These are phyloP conservation scores for Caenorhabditis uteleia DNA, from an alignment of 2,888 invertebrate genomes.

Conservation along the genomic window DNA sequence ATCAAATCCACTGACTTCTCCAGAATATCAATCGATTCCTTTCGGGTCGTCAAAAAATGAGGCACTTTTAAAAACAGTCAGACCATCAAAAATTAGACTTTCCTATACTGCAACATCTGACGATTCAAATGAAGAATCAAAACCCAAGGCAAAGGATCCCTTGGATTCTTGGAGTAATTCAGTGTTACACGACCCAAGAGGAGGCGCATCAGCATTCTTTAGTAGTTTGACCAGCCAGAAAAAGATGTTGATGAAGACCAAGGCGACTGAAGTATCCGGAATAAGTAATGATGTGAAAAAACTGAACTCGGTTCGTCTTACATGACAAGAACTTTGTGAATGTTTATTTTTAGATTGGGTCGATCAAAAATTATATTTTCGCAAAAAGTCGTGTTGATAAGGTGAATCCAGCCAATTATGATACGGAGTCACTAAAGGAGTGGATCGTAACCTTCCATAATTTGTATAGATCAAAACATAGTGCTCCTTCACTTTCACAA, in stretches of 20 bases:
- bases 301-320: not conserved
- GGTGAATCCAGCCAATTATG: constrained; percentile 33
- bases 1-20: constrained; percentile 15
- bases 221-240: constrained; percentile 20
- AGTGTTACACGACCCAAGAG: constrained; percentile 13
- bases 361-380: constrained; percentile 25
- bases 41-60: constrained; percentile 14
- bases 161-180: constrained; percentile 25
- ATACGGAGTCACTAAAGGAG: constrained; percentile 23
- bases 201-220: constrained; percentile 21
- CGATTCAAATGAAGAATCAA: not conserved
- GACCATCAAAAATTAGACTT: constrained; percentile 17
- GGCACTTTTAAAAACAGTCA: constrained; percentile 17
- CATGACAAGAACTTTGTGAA: not conserved
- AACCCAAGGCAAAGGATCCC: constrained; percentile 4
- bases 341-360: constrained; percentile 5
- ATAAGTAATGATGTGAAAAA: not conserved
- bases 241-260: not conserved
- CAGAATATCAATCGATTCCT: constrained; percentile 22
- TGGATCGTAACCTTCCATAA: constrained; percentile 50
- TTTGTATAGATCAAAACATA: constrained; percentile 55
- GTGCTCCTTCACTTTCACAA: constrained; percentile 38
- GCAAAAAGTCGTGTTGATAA: constrained; percentile 31
- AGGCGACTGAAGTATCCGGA: not conserved
- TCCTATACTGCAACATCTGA: constrained; percentile 10